Base-by-base conservation (phyloP, 2,888 invertebrate genomes). In the Cosmopolites sordidus region DNA sequence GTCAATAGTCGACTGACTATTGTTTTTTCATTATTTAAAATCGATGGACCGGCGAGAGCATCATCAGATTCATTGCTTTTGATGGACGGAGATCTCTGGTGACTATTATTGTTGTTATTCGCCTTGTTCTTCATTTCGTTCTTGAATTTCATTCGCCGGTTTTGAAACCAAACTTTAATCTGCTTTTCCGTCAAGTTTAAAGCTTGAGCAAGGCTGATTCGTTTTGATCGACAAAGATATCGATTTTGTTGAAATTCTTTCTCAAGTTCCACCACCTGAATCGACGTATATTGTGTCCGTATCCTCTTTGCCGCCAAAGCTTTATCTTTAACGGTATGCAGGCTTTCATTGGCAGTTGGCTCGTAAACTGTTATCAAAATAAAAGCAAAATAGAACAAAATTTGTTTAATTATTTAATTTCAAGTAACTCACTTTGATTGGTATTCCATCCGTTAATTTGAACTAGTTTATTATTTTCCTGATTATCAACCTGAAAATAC, bases 151-250 rank as follows among this genome's bases (percentile, higher is more conserved):
- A 91, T 91, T 3, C 90, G 76, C 14, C 89, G 77, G 66, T 90
- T 91, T 69, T 92, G 91, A 69, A 91, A 92, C 91, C 91, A 91
- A 60, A 91, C 89, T 71, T 92, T 91, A 49, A 92, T 88, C 71
- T 92, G 90, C 17, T 89, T 75, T 66, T 92, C 91, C 1, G 84
- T 81, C 6, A 92, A 75, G 58, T 79, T 79, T 4, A 91, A 76
- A 37, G 79, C 75, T 22, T 82, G 77, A 0, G 91, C 88, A 66
- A 92, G 78, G 66, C 89, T 84, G 18, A 89, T 88, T 41, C 91
- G 78, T 51, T 87, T 76, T 0, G 88, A 85, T 17, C 91, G 79
- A 67, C 87, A 87, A 0, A 92, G 75, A 66, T 92, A 92, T 29
- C 83, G 81, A 63, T 83, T 85, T 66, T 78, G 80, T 56, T 82